Evolutionary conservation across 2,113 vertebrate genomes (phyloP).

Genomic region (Chunga burmeisteri): DNA sequence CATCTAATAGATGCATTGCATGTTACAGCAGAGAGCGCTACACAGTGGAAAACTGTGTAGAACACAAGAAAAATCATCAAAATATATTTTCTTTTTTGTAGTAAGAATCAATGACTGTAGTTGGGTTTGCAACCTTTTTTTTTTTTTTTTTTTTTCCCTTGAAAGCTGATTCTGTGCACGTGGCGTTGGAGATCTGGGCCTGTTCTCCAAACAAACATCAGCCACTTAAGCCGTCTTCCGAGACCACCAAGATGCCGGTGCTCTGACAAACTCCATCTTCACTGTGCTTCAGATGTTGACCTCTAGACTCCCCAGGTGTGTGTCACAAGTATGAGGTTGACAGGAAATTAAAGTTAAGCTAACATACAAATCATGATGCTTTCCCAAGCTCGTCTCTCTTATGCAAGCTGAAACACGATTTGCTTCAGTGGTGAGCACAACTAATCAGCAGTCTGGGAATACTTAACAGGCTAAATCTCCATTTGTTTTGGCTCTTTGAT

Average conservation of each 20-base stretch:
- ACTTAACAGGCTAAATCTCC: conserved; percentile 33
- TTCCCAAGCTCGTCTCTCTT: conserved; percentile 45
- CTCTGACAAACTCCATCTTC: conserved; percentile 42
- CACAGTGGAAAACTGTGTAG: not conserved
- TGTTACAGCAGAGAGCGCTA: not conserved
- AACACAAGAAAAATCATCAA: not conserved
- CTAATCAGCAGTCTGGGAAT: conserved; percentile 54
- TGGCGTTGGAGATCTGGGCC: not conserved
- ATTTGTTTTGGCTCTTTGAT: conserved; percentile 6
- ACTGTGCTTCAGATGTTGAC: conserved; percentile 15
- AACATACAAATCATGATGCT: conserved; percentile 57
- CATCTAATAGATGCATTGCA: not conserved
- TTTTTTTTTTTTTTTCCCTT: not conserved
- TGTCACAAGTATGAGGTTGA: conserved; percentile 45
- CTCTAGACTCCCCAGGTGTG: conserved; percentile 33
- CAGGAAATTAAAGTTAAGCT: conserved; percentile 72
- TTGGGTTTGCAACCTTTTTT: not conserved
- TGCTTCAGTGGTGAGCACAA: conserved; percentile 29
- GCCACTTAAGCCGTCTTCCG: not conserved
- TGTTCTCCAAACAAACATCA: not conserved
- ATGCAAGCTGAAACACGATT: conserved; percentile 36
- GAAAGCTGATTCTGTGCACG: not conserved
- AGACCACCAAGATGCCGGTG: not conserved
- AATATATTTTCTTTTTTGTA: not conserved
- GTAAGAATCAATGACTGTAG: not conserved